These are phyloP conservation scores for Tapirus indicus DNA, from an alignment of 2,797 vertebrate genomes.

Conservation along the genomic window DNA sequence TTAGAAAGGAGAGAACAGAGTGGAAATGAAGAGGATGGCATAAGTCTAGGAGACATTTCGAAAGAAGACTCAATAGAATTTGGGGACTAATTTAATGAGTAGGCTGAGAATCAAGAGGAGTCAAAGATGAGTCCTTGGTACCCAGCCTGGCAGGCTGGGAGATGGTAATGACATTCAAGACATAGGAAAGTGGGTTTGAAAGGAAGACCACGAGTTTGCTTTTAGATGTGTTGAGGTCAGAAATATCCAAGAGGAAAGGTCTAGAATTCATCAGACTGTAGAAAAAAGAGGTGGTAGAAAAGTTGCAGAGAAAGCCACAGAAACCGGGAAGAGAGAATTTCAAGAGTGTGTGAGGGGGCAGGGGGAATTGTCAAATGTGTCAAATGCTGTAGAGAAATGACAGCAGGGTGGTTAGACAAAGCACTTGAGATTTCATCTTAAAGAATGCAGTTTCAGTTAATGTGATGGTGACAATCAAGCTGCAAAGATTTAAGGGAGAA, in stretches of 20 bases:
- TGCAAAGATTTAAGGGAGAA: background rate
- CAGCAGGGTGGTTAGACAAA: background rate
- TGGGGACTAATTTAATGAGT: background rate
- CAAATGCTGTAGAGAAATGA: conserved; percentile 21
- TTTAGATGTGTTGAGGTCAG: background rate
- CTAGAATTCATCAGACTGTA: background rate
- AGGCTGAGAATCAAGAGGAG: background rate
- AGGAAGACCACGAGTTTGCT: background rate
- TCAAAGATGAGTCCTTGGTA: background rate
- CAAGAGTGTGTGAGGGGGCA: background rate
- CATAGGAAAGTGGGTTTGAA: background rate
- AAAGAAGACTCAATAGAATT: background rate
- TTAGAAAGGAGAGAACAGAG: background rate
- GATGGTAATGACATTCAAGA: background rate
- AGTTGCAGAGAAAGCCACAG: background rate
- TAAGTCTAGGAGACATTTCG: background rate
- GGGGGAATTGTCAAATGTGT: background rate
- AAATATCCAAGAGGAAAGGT: background rate
- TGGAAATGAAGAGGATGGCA: background rate
- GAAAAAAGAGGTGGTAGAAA: background rate
- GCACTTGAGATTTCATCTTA: conserved; percentile 3
- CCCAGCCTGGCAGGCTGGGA: background rate
- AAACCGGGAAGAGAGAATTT: conserved; percentile 11
- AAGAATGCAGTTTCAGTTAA: conserved; percentile 25
- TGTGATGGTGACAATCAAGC: background rate